Base-by-base conservation (phyloP, 2,113 vertebrate genomes). In the Guaruba guarouba region DNA sequence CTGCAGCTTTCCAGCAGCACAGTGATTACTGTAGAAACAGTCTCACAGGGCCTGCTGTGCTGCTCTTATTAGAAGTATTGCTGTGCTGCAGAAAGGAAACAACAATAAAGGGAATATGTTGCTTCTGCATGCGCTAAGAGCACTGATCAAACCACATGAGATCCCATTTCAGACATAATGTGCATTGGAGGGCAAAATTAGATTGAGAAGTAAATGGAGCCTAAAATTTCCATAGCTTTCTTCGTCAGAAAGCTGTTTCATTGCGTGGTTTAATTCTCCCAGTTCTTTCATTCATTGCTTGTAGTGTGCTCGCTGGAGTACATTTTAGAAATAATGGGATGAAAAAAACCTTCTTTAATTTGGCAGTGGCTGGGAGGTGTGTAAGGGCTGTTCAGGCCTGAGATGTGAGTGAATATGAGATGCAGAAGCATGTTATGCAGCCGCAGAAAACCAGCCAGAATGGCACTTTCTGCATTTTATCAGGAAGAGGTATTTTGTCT, bases 201-300 rank as follows among this genome's bases (percentile, higher is more conserved):
- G 98, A 98, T 98, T 98, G 98, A 98, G 97, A 97, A 98, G 98
- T 98, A 98, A 98, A 98, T 98, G 98, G 98, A 98, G 98, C 98
- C 97, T 98, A 98, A 98, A 98, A 98, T 98, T 98, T 98, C 98
- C 97, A 96, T 98, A 97, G 98, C 98, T 97, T 98, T 98, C 98
- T 98, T 98, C 85, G 95, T 98, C 98, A 98, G 97, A 98, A 98
- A 98, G 97, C 97, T 97, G 97, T 97, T 97, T 97, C 96, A 94
- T 98, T 97, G 97, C 94, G 12, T 98, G 97, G 97, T 98, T 98
- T 98, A 98, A 98, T 98, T 98, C 98, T 98, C 96, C 70, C 49
- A 55, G 61, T 97, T 96, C 92, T 96, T 96, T 92, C 97, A 96
- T 96, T 97, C 90, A 49, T 91, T 67, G 93, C 94, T 7, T 96